Base-by-base conservation (phyloP, 2,797 vertebrate species). In the Glyptemys insculpta region DNA sequence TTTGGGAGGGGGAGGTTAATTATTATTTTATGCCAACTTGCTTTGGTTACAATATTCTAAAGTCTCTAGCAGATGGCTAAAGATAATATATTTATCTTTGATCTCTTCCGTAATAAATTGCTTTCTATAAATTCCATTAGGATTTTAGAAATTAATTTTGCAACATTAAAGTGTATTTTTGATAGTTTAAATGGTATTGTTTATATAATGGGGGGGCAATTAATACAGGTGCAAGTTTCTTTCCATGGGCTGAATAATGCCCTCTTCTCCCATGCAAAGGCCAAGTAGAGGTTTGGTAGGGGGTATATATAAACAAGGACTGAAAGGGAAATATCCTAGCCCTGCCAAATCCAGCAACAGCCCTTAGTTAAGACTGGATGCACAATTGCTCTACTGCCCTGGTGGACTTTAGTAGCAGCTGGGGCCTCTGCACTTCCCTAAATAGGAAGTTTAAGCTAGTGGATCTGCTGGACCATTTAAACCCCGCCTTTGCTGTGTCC, bases 71-170 rank as follows among this genome's bases (percentile, higher is more conserved):
- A 97, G 92, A 95, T 91, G 94, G 84, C 50, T 52, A 86, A 93
- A 96, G 95, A 83, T 52, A 90, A 79, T 82, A 57, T 90, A 62
- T 83, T 88, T 94, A 85, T 90, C n/a, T 72, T 76, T 88, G 90
- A 83, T 92, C 19, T 92, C 41, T 94, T 96, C 87, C 78, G 95
- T 95, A 97, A 91, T 93, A 90, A 95, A 95, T 91, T 93, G 52
- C 27, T 93, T 97, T 93, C 78, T 81, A 4, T 90, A 94, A 91
- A 95, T 94, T 94, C 78, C 37, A 31, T 93, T 96, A 96, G 94
- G 86, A 91, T 93, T 96, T 94, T 81, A 93, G 57, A 79, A 87
- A 88, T 41, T 91, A 12, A 89, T 93, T 96, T 92, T 93, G 74
- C 82, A 90, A 88, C 31, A 80, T 44, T 47, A 85, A 74, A 14